phyloP scores from a whole-genome alignment of 2,113 vertebrate genomes.

The Mionectes macconnelli region DNA sequence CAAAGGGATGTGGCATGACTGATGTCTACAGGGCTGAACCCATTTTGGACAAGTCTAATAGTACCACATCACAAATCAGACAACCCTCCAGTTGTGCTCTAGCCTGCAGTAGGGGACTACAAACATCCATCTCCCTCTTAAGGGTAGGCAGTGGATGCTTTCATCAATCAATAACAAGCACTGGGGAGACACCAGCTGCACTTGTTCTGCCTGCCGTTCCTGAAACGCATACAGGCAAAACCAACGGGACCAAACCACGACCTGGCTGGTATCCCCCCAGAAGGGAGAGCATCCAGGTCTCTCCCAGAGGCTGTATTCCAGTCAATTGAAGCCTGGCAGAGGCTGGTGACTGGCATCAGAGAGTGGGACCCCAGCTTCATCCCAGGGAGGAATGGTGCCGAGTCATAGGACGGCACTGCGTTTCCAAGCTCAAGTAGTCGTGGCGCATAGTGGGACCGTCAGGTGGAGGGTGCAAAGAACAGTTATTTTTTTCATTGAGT shows the following conservation, averaged over 20 bases:
- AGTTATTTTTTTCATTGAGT: neutral
- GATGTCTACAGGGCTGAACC: fast-evolving
- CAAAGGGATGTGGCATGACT: neutral
- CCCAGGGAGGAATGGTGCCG: neutral
- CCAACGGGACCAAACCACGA: neutral
- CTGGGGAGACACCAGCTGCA: neutral
- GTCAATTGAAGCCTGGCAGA: neutral
- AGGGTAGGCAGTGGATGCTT: neutral
- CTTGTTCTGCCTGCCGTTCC: neutral
- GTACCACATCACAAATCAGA: neutral
- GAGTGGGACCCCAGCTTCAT: neutral
- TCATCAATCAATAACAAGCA: neutral
- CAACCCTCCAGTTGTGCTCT: neutral
- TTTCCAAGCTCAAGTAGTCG: neutral
- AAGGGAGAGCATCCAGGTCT: neutral
- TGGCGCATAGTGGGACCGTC: neutral
- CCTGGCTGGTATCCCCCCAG: neutral
- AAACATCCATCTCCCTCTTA: neutral
- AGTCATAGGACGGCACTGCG: conserved; percentile 4
- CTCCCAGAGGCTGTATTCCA: neutral
- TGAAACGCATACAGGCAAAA: neutral
- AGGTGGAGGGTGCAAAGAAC: neutral
- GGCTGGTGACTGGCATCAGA: neutral
- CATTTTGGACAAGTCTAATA: neutral
- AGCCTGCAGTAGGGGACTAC: neutral